These are phyloP conservation scores for Drosophila asahinai DNA, from an alignment of 1,140 invertebrate genomes.

Conservation along the genomic window DNA sequence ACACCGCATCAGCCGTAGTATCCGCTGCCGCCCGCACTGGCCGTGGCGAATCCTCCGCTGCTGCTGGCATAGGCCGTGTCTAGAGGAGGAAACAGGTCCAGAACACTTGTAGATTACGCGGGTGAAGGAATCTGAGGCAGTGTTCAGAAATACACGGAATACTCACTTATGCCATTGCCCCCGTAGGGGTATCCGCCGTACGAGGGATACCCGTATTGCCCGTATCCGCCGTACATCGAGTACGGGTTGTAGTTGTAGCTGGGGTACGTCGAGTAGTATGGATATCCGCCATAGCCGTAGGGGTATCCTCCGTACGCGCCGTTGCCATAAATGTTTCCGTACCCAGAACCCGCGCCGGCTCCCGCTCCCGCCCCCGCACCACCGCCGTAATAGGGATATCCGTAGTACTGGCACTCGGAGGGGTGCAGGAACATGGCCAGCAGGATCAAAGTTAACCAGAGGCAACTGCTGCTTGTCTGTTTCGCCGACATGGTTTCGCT, in stretches of 20 bases:
- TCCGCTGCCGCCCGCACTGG: constrained; percentile 62
- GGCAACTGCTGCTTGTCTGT: constrained; percentile 29
- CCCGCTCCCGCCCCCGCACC: constrained; percentile 29
- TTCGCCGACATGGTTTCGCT: constrained; percentile 32
- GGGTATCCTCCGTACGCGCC: constrained; percentile 51
- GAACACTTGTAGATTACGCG: constrained; percentile 66
- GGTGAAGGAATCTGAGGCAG: not conserved
- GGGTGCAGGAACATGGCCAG: constrained; percentile 30
- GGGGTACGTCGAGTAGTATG: constrained; percentile 46
- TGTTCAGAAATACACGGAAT: not conserved
- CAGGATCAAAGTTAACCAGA: constrained; percentile 38
- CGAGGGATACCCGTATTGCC: constrained; percentile 59
- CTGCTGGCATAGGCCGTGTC: constrained; percentile 77
- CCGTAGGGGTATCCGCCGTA: constrained; percentile 66
- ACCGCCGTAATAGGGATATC: constrained; percentile 63
- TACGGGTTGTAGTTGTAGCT: constrained; percentile 53
- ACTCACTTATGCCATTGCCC: constrained; percentile 75
- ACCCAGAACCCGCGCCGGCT: constrained; percentile 35
- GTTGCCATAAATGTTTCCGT: constrained; percentile 40
- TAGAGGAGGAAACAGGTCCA: constrained; percentile 76
- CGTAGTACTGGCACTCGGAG: constrained; percentile 57
- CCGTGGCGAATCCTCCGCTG: constrained; percentile 70
- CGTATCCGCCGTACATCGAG: constrained; percentile 47
- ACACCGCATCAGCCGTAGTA: constrained; percentile 57
- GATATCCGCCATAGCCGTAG: constrained; percentile 58